These are phyloP conservation scores for Echinops telfairi DNA, from an alignment of 2,113 vertebrate genomes.

Conservation along the genomic window DNA sequence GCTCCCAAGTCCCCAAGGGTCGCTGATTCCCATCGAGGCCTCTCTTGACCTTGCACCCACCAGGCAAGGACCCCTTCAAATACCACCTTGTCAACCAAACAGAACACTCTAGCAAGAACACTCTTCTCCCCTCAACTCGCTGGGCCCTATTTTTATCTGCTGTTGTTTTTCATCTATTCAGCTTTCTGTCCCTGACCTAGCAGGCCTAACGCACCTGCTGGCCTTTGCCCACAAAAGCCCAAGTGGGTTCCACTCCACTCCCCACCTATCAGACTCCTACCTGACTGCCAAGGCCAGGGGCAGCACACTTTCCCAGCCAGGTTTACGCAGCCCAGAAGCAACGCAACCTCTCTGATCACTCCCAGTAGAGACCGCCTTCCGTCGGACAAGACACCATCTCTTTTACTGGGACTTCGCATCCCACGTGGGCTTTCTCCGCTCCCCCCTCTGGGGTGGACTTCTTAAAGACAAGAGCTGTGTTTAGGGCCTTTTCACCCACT, in stretches of 20 bases:
- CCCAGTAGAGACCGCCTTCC: not conserved
- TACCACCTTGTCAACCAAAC: not conserved
- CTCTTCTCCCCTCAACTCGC: not conserved
- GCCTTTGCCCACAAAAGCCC: not conserved
- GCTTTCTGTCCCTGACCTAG: not conserved
- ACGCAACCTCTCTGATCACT: not conserved
- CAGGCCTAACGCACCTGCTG: not conserved
- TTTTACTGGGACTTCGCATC: too few relatives aligned
- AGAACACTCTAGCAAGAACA: not conserved
- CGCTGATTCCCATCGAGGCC: not conserved
- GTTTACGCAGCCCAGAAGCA: not conserved
- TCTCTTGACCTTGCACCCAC: not conserved
- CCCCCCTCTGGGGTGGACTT: not conserved
- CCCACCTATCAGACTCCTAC: not conserved
- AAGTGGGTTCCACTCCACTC: not conserved
- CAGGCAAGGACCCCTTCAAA: not conserved
- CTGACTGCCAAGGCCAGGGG: not conserved
- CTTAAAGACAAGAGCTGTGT: not conserved
- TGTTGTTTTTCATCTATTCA: not conserved
- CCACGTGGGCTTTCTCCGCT: not conserved
- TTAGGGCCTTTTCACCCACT: not conserved
- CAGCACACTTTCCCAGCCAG: too few relatives aligned
- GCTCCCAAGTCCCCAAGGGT: not conserved
- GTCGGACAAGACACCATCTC: rapidly evolving
- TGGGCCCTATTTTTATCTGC: not conserved